Evolutionary conservation across 2,113 vertebrate genomes (phyloP).

Genomic region (Haplotaxodon microlepis): DNA sequence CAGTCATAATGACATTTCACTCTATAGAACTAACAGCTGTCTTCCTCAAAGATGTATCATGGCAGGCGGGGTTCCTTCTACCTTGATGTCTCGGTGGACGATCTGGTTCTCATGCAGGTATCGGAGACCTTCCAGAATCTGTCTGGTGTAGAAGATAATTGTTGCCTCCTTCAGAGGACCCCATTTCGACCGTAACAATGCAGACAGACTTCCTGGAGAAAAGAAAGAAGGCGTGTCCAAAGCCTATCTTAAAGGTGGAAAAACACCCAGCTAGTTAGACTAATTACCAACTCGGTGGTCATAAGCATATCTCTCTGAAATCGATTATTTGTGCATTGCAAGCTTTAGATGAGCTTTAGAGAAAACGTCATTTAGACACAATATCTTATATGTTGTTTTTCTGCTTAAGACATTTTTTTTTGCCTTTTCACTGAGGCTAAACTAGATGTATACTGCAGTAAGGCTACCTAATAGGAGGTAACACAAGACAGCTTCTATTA

Average conservation of each 20-base stretch:
- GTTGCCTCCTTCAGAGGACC: slow-evolving; percentile 96
- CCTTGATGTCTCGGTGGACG: slow-evolving; percentile 97
- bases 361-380: neutral
- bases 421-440: neutral
- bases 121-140: slow-evolving; percentile 95
- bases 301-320: neutral
- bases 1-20: neutral
- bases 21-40: neutral
- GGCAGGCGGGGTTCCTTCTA: slow-evolving; percentile 10
- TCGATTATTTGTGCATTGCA: neutral
- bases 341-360: neutral
- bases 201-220: slow-evolving; percentile 89
- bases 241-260: slow-evolving; percentile 28
- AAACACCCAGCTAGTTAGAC: slow-evolving; percentile 22
- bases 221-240: slow-evolving; percentile 36
- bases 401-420: neutral
- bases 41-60: neutral
- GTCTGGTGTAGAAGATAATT: slow-evolving; percentile 96
- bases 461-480: neutral
- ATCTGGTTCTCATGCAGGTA: slow-evolving; percentile 99
- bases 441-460: neutral
- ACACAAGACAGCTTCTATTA: neutral
- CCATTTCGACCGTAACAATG: slow-evolving; percentile 94
- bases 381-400: neutral
- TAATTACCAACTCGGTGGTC: neutral